Base-by-base conservation (phyloP, 2,888 invertebrate genomes). In the Drosophila colorata region DNA sequence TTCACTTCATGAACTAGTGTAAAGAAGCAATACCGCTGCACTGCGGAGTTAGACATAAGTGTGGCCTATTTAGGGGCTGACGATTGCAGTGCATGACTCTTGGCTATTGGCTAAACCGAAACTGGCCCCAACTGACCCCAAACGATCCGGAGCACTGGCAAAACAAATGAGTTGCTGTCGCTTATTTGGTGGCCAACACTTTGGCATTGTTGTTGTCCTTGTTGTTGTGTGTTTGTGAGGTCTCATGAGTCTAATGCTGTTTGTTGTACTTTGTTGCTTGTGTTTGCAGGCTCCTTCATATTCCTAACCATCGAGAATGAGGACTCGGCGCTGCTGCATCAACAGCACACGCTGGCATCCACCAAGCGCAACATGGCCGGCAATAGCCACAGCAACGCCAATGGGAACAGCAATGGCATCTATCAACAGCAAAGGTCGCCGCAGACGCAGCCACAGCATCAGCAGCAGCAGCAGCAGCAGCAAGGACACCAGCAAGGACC, bases 261-360 rank as follows among this genome's bases (percentile, higher is more conserved):
- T 58, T 65, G 47, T n/a, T 49, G 47, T 8, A 31, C 41, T 49
- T 57, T 46, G 64, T 41, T 38, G 35, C 33, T 31, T 57, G 1
- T 64, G 46, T 93, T 94, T 88, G 88, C 94, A 89, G 95, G 95
- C 56, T 96, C 96, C 61, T 95, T 97, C 91, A 95, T 97, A 92
- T 97, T 97, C 92, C 93, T 97, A 86, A 95, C 96, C 53, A 96
- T 97, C 87, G 97, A 97, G 93, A 91, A 90, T 59, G 91, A 91
- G 90, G 91, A 92, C 85, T 90, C 91, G 71, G 87, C 90, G 35
- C 77, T 91, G 75, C 80, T 90, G 67, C 90, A 90, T 80, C 94
- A 94, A 78, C 93, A 93, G 88, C 92, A 93, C 73, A 94, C 94
- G 43, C 90, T 94, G 78, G 94, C 94, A 88, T 94, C 94, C 90